phyloP scores from a whole-genome alignment of 2,797 vertebrate species.

The Oceanodroma leucorhoa region DNA sequence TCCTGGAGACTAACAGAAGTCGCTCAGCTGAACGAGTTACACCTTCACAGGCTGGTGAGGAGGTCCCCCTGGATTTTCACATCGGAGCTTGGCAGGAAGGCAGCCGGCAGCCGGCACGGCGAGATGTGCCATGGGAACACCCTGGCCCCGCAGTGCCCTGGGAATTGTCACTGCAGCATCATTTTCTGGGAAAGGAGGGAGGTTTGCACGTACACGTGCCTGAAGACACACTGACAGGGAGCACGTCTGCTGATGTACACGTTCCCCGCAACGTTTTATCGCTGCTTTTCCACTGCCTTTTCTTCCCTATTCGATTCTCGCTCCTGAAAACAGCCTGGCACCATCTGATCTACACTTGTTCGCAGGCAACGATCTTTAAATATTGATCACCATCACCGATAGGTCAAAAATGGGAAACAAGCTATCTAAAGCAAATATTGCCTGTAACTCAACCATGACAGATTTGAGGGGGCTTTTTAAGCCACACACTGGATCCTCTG shows the following conservation, averaged over 20 bases:
- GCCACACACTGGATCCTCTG: not conserved
- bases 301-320: not conserved
- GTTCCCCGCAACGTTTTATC: not conserved
- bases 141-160: accelerated
- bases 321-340: not conserved
- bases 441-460: not conserved
- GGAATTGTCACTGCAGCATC: not conserved
- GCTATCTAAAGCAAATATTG: not conserved
- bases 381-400: not conserved
- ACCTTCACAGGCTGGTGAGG: not conserved
- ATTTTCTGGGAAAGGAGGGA: not conserved
- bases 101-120: accelerated
- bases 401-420: not conserved
- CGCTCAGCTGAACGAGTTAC: not conserved
- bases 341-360: not conserved
- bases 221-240: not conserved
- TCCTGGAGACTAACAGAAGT: not conserved
- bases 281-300: not conserved
- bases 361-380: not conserved
- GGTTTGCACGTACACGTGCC: accelerated
- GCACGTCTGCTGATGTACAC: not conserved
- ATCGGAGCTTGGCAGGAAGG: accelerated
- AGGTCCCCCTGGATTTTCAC: not conserved
- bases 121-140: not conserved
- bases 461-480: not conserved